Base-by-base conservation (phyloP, 1,140 invertebrate genomes). In the Globodera ellingtonae region DNA sequence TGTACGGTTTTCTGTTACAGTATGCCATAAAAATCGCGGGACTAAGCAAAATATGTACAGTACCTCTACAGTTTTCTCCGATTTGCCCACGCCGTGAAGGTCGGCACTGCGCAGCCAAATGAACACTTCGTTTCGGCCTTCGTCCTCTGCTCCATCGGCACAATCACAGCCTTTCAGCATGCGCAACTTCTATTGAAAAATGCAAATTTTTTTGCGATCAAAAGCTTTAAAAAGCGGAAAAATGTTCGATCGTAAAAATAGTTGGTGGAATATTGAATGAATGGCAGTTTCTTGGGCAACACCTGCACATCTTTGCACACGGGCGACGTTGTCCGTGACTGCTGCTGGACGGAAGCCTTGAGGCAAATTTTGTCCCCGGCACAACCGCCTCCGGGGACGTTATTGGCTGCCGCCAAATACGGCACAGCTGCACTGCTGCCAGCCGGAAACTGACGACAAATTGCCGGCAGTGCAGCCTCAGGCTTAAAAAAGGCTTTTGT, bases 101-200 rank as follows among this genome's bases (percentile, higher is more conserved):
- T 81, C 80, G 46, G 79, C 66, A n/a, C 48, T 24, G 8, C 79
- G 67, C 24, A 81, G 21, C 56, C 70, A 66, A 35, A 81, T 48
- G 35, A 73, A 81, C 65, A 81, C 50, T 73, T 81, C 80, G 66
- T 81, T 81, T 15, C 80, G 24, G 9, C 62, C 15, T 35, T 46
- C 24, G 56, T 52, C 77, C 18, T 62, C 24, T 48, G 5, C 73
- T 10, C 35, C 35, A 70, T 70, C 10, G 10, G 67, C 35, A 70
- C 67, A 44, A 44, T 44, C 46, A 48, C 7, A 8, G 56, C 56
- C 18, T 18, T 62, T 62, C 10, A 62, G 15, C 56, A 62, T 62
- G 56, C 15, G 56, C 56, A 62, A 62, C 4, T 6, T 18, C 56
- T 62, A 0, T 18, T 18, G 18, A 13, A 62, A 18, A 6, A 62